These are phyloP conservation scores for Ahaetulla prasina DNA, from an alignment of 2,113 vertebrate species.

Conservation along the genomic window DNA sequence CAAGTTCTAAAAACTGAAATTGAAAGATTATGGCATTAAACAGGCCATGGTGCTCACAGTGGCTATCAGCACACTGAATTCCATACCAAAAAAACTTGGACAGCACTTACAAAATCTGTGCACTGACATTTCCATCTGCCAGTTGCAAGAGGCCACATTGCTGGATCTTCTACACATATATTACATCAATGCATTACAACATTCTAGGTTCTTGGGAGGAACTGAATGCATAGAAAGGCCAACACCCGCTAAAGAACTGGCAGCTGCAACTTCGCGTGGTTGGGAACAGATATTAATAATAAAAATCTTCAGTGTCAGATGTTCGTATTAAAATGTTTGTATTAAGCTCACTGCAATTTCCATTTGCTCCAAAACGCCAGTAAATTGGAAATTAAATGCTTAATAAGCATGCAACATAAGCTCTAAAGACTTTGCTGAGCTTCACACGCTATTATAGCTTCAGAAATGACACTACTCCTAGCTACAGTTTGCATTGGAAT, in stretches of 20 bases:
- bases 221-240: background rate
- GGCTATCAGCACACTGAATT: background rate
- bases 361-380: background rate
- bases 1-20: background rate
- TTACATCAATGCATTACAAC: background rate
- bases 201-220: background rate
- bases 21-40: background rate
- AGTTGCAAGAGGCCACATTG: background rate
- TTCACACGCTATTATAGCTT: background rate
- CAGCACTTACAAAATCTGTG: background rate
- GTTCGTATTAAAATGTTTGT: background rate
- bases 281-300: background rate
- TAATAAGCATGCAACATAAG: background rate
- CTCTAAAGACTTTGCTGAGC: background rate
- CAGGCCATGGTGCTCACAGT: too few species aligned
- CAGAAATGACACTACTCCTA: background rate
- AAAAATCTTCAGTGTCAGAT: background rate
- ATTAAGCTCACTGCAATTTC: background rate
- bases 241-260: background rate
- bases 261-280: background rate
- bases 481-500: background rate
- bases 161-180: background rate
- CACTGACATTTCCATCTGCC: background rate
- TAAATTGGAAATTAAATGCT: background rate
- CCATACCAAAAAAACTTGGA: background rate